Base-by-base conservation (phyloP, 92 coral and sea anemone genomes). In the Epizoanthus ramosus region DNA sequence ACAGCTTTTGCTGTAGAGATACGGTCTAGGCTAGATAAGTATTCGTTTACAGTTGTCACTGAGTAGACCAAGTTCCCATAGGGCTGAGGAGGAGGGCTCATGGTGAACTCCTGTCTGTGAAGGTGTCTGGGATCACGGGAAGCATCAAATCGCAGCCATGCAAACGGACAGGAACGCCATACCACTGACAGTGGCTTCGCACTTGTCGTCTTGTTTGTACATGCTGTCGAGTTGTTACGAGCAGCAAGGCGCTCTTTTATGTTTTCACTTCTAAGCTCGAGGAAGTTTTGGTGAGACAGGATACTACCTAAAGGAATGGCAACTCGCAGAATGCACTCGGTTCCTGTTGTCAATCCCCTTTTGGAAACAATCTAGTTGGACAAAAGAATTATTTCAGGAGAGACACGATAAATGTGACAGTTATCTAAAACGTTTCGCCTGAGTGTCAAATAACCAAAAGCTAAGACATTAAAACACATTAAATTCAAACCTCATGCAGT, bases 141-240 rank as follows among this genome's bases (percentile, higher is more conserved):
- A 63, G 86, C 89, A 18, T 68, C 67, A 68, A 85, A 71, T 24
- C 17, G 17, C 33, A 90, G 67, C 74, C 76, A 63, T 3, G 94
- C 89, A 73, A 85, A 93, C 7, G 97, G 97, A 52, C 97, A 93
- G 23, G 83, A 14, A 18, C 94, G 81, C 41, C 41, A 66, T 22
- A 84, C 84, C 4, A 39, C 76, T 57, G 77, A 73, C 16, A 84
- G 61, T 9, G 79, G 90, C 41, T 73, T 64, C 2, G 2, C 80
- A 21, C 21, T 19, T 6, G 60, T 18, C 35, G 70, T 75, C 35
- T 80, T 79, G 64, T 83, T 57, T 74, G 86, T 12, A 66, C 88
- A 88, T 57, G 86, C 73, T 28, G 74, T 45, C 47, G 41, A 37
- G 33, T 57, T 68, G n/a, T 73, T 79, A 47, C 43, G 67, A 57